Conservation (phyloP, 2,113 vertebrate species). For the Melanerpes formicivorus region DNA sequence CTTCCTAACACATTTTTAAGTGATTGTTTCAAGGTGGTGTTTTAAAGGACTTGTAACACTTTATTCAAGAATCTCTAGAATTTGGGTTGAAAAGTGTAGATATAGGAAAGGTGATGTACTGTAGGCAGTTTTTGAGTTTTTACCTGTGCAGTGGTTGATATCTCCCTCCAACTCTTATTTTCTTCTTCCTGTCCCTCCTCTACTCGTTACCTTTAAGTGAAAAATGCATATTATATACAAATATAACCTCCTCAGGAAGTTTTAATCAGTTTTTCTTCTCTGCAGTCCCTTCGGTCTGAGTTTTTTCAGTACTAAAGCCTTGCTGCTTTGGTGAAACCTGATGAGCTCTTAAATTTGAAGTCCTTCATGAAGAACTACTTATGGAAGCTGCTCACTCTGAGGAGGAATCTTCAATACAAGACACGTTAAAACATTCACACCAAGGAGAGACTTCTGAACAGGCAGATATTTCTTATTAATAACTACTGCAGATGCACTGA, state of each 20-base stretch:
- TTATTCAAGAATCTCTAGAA: neutral
- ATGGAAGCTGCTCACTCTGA: constrained; percentile 8
- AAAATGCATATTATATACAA: neutral
- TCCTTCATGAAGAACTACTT: constrained; percentile 39
- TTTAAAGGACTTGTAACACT: neutral
- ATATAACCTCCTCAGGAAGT: neutral
- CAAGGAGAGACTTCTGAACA: constrained; percentile 35
- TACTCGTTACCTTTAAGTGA: neutral
- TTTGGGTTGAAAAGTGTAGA: neutral
- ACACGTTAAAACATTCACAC: constrained; percentile 35
- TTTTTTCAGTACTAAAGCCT: constrained; percentile 89
- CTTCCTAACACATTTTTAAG: neutral
- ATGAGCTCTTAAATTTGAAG: neutral
- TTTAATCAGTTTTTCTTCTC: constrained; percentile 74
- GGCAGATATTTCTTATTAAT: constrained; percentile 35
- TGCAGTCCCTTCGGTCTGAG: constrained; percentile 94
- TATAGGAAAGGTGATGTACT: neutral
- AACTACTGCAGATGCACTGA: constrained; percentile 76
- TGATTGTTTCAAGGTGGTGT: neutral
- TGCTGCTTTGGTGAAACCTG: constrained; percentile 68
- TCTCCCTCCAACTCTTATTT: neutral
- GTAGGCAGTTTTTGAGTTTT: neutral
- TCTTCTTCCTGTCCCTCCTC: neutral
- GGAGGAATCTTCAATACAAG: constrained; percentile 39
- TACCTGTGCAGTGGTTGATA: neutral